Evolutionary conservation across 2,888 invertebrate genomes (phyloP), one percentile per base, ranked within the genome.

Genomic region (Tetragonisca angustula): DNA sequence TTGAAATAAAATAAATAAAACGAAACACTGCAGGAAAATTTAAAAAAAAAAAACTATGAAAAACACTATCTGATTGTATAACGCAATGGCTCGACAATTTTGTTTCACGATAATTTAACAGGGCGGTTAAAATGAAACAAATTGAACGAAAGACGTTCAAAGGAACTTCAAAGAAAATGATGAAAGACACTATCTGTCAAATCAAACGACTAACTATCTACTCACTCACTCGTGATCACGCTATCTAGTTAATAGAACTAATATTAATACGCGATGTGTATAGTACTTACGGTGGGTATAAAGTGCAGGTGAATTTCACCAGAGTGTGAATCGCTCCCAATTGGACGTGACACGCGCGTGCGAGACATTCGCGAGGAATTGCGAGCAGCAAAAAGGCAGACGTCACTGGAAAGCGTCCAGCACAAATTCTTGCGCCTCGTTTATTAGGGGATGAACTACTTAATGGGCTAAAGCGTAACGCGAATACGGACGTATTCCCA

Each of bases 381-480:
- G 27, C 59, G 4, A 36, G 64, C 19, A 74, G n/a, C 62, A 17
- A 36, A 36, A 36, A 32, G 21, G 19, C 50, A n/a, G 17, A 32
- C 32, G 49, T 74, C 64, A 52, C 64, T 64, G 74, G 52, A 74
- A 74, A 24, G 19, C n/a, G 64, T 74, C 73, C 73, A 74, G 73
- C 52, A 21, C 11, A 19, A 65, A 74, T 65, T 74, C 64, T 64
- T 65, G 36, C 64, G 32, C 36, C 50, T 74, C 73, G 73, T 74
- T 74, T 52, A 36, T 65, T 19, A 36, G 52, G 52, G 74, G 52
- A 52, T 27, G 61, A 36, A 65, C 52, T 62, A 52, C 19, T 73
- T 73, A 32, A 50, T 32, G 62, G 62, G 21, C 56, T 4, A 50
- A 50, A 50, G n/a, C 50, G 62, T 62, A 50, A 62, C 73, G 62